These are phyloP conservation scores for Tigriopus californicus DNA, from an alignment of 2,888 invertebrate genomes.

Conservation along the genomic window DNA sequence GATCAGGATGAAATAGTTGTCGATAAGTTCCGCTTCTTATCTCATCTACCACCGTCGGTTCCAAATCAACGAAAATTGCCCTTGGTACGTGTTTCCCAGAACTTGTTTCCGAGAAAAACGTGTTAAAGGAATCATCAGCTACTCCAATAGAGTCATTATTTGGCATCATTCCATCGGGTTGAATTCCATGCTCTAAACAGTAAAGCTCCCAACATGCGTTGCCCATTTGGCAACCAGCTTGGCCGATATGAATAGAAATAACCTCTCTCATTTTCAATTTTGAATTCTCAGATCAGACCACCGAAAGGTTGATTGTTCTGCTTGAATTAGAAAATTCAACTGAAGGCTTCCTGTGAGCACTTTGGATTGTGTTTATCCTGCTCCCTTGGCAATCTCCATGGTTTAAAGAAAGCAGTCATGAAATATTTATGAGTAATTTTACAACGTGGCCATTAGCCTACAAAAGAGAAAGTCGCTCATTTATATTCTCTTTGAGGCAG, in stretches of 20 bases:
- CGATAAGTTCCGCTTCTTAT: slow-evolving; percentile 83
- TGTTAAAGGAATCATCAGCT: slow-evolving; percentile 33
- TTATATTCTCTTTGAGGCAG: too few relatives aligned
- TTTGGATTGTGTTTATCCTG: too few relatives aligned
- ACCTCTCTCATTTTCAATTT: slow-evolving; percentile 22
- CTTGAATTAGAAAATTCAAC: too few relatives aligned
- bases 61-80: slow-evolving; percentile 67
- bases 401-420: too few relatives aligned
- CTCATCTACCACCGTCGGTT: slow-evolving; percentile 76
- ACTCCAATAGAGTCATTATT: slow-evolving; percentile 32
- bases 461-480: too few relatives aligned
- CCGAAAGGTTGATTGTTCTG: too few relatives aligned
- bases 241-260: slow-evolving; percentile 25
- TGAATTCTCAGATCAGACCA: too few relatives aligned
- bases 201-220: slow-evolving; percentile 21
- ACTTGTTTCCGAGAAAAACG: slow-evolving; percentile 46
- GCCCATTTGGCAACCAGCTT: slow-evolving; percentile 22
- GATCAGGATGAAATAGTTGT: slow-evolving; percentile 92
- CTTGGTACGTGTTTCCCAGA: slow-evolving; percentile 74
- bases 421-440: too few relatives aligned
- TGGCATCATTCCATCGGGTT: slow-evolving; percentile 24
- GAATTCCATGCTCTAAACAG: slow-evolving; percentile 21
- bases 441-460: too few relatives aligned
- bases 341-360: too few relatives aligned
- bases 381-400: too few relatives aligned